Base-by-base conservation (phyloP, 2,797 vertebrate genomes). In the Champsocephalus esox region DNA sequence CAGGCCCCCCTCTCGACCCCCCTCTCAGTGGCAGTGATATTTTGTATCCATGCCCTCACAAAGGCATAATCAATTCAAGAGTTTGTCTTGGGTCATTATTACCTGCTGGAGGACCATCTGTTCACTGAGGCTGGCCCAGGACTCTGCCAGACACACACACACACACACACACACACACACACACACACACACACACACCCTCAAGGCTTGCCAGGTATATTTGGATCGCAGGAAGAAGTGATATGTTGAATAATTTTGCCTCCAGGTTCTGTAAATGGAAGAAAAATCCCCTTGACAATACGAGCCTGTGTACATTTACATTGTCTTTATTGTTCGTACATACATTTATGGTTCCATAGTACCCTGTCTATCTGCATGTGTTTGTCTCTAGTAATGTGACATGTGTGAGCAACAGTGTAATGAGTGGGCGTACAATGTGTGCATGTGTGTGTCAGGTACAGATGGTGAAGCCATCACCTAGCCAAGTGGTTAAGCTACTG, bases 81-180 rank as follows among this genome's bases (percentile, higher is more conserved):
- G 92, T 94, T 94, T 93, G 93, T 94, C 91, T 93, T 91, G 88
- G 93, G 93, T 93, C 93, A 96, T 96, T 95, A 96, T 96, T 95
- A 96, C 95, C 96, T 96, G 95, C 95, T 96, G 93, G 90, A 96
- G 79, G 77, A 91, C 95, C 96, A 97, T 97, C 96, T 97, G 96
- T 90, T 96, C 93, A 73, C 87, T 63, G 70, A 84, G 79, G 74
- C 84, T 92, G 88, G 82, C 85, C 85, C 89, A 89, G 83, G 16
- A 13, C 84, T 87, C 87, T 89, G 90, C 91, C 92, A 92, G 83
- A 38, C 34, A 38, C 34, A 38, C 34, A 38, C 7, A 38, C 34
- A 38, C 34, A 38, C 34, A 38, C 34, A 38, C 34, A 34, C 34
- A 34, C 34, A 38, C 34, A 8, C 34, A 38, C 34, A 38, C 34